Base-by-base conservation (phyloP, 2,888 invertebrate species). In the Drosophila mimica region DNA sequence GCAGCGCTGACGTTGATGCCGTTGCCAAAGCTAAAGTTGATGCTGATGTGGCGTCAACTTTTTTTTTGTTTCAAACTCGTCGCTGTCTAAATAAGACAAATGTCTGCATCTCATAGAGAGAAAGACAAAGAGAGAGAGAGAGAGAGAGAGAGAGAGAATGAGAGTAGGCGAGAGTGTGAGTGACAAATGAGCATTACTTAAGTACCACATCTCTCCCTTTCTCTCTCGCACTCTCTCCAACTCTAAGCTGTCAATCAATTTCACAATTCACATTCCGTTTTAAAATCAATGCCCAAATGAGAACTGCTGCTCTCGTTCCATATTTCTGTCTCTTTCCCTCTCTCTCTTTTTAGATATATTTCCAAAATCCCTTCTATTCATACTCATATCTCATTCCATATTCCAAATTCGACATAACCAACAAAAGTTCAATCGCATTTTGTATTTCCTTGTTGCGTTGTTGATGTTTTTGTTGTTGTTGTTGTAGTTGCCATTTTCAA, bases 21-120 rank as follows among this genome's bases (percentile, higher is more conserved):
- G 69, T 62, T 49, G 51, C 38, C 8, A 46, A 46, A 46, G 20
- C 46, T 46, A 46, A 46, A 46, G 46, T 46, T 63, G 53, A 48
- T 57, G 76, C 69, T 68, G 53, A 71, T 74, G 62, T 68, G 69
- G 66, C 68, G 49, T 65, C 73, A 68, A 62, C 62, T 72, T 78
- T 77, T 77, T 30, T 25, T 52, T 13, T 17, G 5, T 53, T 79
- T 58, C 33, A 43, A 20, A 58, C 36, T 56, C 61, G 53, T 43
- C 49, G 66, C 79, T 71, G 70, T 72, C 66, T 61, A 70, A 76
- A 79, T 69, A 89, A 88, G 85, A 84, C 90, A 89, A 84, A 88
- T 83, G 83, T 72, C 72, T 81, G 56, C 48, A 30, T 34, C 6
- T 38, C 61, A 57, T 20, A 67, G 11, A 30, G 38, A 38, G 30